Evolutionary conservation across 2,797 vertebrate species (phyloP), one percentile per base, ranked within the genome.

Genomic region (Rhinophrynus dorsalis): DNA sequence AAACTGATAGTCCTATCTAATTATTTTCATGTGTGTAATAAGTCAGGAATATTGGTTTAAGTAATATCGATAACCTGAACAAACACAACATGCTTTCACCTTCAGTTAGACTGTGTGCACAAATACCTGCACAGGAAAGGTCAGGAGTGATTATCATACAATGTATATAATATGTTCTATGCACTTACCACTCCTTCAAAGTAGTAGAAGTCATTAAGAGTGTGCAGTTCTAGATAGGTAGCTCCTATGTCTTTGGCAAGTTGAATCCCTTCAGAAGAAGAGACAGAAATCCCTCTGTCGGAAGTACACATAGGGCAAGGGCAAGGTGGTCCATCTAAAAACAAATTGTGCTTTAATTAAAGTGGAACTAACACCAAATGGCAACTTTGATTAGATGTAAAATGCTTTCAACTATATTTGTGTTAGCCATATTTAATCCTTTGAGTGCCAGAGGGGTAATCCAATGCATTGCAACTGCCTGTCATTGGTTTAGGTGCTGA

Each of bases 191-290:
- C 92, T 8, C 94, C 95, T 84, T 95, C 96, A 10, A 99, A 98
- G 78, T 95, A 98, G 29, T 96, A 96, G 82, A 96, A 94, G 68
- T 97, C 94, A 79, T 93, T 95, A n/a, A 98, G 93, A 2, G 92
- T 89, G 37, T 94, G 95, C 33, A 99, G 68, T 48, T 99, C 96
- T 27, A 99, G 87, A 74, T 97, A 98, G 10, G 96, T 97, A 21
- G 94, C 96, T 66, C 94, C 93, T 1, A 99, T 87, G 57, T 98
- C 95, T 77, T 94, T 92, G 12, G 97, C 94, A 64, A 99, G 92
- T 67, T 96, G 95, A 67, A 94, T 90, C 2, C 96, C 96, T 78
- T 99, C 97, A 0, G 90, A 92, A 32, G 95, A 90, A 35, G 93
- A 93, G 52, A 98, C 95, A 38, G 91, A 96, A 83, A 89, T 95